These are phyloP conservation scores for Archips xylosteana DNA, from an alignment of 2,888 invertebrate species.

Conservation along the genomic window DNA sequence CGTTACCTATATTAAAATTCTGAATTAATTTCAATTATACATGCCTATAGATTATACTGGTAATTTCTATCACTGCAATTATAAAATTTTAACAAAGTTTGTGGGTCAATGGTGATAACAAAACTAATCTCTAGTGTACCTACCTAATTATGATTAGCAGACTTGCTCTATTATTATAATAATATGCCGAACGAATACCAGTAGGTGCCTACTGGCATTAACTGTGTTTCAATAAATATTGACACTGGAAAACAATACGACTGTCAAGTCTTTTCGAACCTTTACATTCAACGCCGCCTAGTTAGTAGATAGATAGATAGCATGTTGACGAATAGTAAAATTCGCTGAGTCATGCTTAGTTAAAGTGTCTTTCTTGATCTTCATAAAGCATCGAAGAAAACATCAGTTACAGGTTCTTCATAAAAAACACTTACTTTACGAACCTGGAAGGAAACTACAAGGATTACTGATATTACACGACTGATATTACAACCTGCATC, in stretches of 20 bases:
- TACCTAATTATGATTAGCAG: conserved; percentile 4
- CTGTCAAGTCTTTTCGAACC: not conserved
- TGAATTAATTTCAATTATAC: no score
- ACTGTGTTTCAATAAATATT: no score
- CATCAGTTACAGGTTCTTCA: no score
- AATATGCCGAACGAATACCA: not conserved
- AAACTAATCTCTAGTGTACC: conserved; percentile 5
- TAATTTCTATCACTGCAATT: not conserved
- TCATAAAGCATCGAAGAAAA: no score
- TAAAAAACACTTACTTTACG: not conserved
- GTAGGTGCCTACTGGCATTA: no score
- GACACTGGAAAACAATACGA: not conserved
- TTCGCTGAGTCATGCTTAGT: no score
- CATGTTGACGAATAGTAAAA: no score
- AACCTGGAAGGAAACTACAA: not conserved
- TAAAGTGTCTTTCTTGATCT: no score
- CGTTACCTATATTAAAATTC: not conserved
- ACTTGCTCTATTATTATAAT: not conserved
- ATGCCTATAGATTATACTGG: not conserved
- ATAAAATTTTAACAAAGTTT: not conserved
- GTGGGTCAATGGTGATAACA: conserved; percentile 17
- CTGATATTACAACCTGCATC: not conserved
- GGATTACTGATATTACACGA: not conserved
- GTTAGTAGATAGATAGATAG: no score
- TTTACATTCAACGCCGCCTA: no score